These are phyloP conservation scores for Trissolcus brochymenae DNA, from an alignment of 2,888 invertebrate genomes.

Conservation along the genomic window DNA sequence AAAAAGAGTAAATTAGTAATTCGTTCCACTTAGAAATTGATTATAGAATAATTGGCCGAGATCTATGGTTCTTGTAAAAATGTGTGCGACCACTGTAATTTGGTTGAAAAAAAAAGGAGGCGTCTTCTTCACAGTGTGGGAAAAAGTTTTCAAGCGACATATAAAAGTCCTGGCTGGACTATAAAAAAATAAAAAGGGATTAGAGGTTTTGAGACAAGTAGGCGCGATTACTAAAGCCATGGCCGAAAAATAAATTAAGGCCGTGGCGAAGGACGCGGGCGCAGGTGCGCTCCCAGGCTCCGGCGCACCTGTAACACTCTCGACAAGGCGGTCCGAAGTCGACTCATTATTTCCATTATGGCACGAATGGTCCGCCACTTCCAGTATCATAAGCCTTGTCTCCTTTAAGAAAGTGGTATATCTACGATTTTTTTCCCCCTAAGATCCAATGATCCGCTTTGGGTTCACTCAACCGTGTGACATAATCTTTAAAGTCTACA, in stretches of 20 bases:
- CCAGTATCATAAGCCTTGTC: constrained; percentile 31
- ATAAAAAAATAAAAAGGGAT: constrained; percentile 44
- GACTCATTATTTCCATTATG: constrained; percentile 54
- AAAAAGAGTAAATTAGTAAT: neutral
- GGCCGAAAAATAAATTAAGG: constrained; percentile 56
- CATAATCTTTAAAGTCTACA: constrained; percentile 23
- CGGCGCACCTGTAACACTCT: constrained; percentile 54
- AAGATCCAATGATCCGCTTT: constrained; percentile 16
- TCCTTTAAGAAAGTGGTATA: constrained; percentile 39
- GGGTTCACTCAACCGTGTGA: constrained; percentile 17
- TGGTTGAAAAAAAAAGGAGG: constrained; percentile 17
- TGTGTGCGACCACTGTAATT: constrained; percentile 25
- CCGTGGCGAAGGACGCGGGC: constrained; percentile 51
- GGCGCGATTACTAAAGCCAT: constrained; percentile 47
- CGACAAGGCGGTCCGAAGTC: constrained; percentile 45
- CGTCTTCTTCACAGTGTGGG: constrained; percentile 24
- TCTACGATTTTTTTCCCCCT: constrained; percentile 17
- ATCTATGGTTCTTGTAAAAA: constrained; percentile 4
- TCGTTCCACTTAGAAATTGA: constrained; percentile 5
- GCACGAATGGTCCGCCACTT: constrained; percentile 36
- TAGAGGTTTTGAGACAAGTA: constrained; percentile 51
- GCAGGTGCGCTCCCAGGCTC: constrained; percentile 56
- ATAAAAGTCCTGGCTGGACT: constrained; percentile 14
- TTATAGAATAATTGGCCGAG: neutral
- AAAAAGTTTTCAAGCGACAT: constrained; percentile 33